Conservation (phyloP, 2,113 vertebrate genomes). For the Typhlomys cinereus region DNA sequence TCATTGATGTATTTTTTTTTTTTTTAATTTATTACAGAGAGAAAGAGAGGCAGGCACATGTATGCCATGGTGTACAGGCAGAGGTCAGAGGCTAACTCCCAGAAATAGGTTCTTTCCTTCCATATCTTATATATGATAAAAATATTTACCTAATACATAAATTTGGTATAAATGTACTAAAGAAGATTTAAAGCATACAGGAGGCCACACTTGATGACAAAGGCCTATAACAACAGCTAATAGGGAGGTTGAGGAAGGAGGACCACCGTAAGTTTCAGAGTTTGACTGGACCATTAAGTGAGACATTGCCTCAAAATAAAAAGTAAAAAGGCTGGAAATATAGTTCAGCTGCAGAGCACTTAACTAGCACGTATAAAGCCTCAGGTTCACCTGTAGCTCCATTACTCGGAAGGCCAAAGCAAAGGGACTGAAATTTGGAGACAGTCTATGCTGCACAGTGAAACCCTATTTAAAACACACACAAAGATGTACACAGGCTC, state of each 20-base stretch:
- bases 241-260: not conserved
- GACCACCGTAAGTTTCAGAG: not conserved
- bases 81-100: too few species aligned
- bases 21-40: too few species aligned
- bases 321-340: not conserved
- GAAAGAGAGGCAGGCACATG: too few species aligned
- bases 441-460: not conserved
- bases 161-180: not conserved
- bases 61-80: too few species aligned
- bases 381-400: not conserved
- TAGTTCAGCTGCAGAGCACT: not conserved
- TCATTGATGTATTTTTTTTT: too few species aligned
- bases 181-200: not conserved
- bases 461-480: not conserved
- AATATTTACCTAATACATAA: not conserved
- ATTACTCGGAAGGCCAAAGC: not conserved
- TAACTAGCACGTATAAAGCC: not conserved
- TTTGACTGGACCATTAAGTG: not conserved
- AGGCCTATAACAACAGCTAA: not conserved
- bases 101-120: too few species aligned
- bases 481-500: not conserved
- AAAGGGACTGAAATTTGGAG: not conserved
- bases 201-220: not conserved
- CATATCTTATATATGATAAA: not conserved
- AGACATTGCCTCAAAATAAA: not conserved